phyloP scores from a whole-genome alignment of 2,888 invertebrate species.

The Phragmatobia fuliginosa region DNA sequence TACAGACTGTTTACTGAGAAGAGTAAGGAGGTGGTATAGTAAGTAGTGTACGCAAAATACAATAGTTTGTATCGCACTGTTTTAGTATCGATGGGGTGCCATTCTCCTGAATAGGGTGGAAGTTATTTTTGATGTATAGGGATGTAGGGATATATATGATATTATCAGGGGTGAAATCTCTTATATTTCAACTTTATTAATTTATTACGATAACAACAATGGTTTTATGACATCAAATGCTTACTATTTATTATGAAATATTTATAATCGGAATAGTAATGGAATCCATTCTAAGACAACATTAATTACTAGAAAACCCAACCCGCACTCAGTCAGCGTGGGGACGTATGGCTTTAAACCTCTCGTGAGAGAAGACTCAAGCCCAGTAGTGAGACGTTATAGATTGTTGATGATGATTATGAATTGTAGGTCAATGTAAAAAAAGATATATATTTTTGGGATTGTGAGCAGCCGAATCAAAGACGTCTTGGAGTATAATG shows the following conservation, averaged over 20 bases:
- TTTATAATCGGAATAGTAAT: no score
- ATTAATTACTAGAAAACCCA: no score
- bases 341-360: no score
- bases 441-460: no score
- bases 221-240: not conserved
- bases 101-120: constrained; percentile 15
- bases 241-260: not conserved
- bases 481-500: no score
- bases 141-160: not conserved
- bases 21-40: constrained; percentile 44
- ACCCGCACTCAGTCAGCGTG: no score
- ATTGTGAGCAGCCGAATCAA: no score
- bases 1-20: constrained; percentile 59
- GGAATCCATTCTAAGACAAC: no score
- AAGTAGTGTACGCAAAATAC: constrained; percentile 54
- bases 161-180: not conserved
- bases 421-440: no score
- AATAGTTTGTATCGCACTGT: constrained; percentile 50
- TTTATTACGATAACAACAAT: not conserved
- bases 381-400: no score
- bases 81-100: constrained; percentile 34
- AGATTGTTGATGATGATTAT: no score
- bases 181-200: not conserved
- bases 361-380: no score
- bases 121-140: constrained; percentile 1